These are phyloP conservation scores for Antennarius striatus DNA, from an alignment of 2,113 vertebrate species.

Conservation along the genomic window DNA sequence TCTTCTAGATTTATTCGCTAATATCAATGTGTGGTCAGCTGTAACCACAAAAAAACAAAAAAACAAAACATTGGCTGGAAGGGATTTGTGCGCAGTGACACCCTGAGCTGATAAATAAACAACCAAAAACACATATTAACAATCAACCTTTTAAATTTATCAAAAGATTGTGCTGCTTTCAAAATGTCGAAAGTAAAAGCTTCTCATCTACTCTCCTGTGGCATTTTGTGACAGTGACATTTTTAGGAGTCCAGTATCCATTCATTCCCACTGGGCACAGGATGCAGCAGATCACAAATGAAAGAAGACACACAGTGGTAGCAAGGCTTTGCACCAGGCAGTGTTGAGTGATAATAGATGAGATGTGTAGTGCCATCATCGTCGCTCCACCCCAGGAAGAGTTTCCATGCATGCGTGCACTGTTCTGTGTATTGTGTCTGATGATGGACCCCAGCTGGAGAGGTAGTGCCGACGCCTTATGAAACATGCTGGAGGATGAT, in stretches of 20 bases:
- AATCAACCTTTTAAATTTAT: background rate
- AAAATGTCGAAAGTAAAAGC: background rate
- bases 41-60: no score
- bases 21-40: no score
- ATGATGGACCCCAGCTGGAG: constrained; percentile 76
- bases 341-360: constrained; percentile 72
- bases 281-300: constrained; percentile 64
- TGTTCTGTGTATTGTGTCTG: constrained; percentile 66
- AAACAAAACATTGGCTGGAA: background rate
- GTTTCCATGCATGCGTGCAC: constrained; percentile 55
- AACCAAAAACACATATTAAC: constrained; percentile 10
- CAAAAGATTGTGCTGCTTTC: no score
- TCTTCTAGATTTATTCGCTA: no score
- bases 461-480: constrained; percentile 70
- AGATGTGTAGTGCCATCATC: constrained; percentile 67
- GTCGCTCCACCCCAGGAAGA: constrained; percentile 63
- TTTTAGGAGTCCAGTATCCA: constrained; percentile 53
- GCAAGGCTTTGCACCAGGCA: constrained; percentile 58
- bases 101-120: background rate
- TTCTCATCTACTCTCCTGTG: constrained; percentile 45
- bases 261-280: constrained; percentile 51
- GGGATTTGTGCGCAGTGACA: background rate
- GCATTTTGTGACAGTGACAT: constrained; percentile 55
- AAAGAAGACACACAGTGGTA: constrained; percentile 57
- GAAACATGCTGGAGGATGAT: constrained; percentile 75